These are phyloP conservation scores for Parauchenoglanis ngamensis DNA, from an alignment of 2,797 vertebrate genomes.

Conservation along the genomic window DNA sequence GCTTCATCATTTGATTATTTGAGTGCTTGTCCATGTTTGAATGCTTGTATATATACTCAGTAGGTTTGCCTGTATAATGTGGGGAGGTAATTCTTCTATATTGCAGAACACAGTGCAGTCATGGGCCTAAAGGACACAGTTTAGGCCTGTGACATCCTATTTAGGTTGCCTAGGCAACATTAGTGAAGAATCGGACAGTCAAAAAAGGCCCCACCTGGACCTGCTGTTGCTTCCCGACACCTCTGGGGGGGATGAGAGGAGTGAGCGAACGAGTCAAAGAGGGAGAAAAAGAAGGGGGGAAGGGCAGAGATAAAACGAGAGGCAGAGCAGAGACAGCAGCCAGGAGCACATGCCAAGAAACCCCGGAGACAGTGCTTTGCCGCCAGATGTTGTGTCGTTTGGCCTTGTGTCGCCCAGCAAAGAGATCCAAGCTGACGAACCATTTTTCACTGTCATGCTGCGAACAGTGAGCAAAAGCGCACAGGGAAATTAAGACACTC, in stretches of 20 bases:
- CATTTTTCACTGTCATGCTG: constrained; percentile 67
- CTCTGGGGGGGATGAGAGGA: constrained; percentile 49
- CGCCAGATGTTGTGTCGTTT: constrained; percentile 66
- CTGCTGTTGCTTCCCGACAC: constrained; percentile 45
- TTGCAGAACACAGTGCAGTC: background rate
- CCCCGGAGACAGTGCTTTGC: constrained; percentile 55
- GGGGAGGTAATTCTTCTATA: constrained; percentile 2
- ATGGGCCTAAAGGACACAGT: constrained; percentile 1
- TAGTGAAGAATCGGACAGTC: constrained; percentile 25
- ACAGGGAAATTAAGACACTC: constrained; percentile 61
- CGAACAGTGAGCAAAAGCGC: constrained; percentile 58
- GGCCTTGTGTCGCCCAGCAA: constrained; percentile 56
- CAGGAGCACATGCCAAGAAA: constrained; percentile 61
- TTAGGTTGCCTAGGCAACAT: constrained; percentile 42
- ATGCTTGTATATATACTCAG: background rate
- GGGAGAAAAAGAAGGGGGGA: constrained; percentile 33
- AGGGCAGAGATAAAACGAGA: constrained; percentile 50
- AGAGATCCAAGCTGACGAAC: constrained; percentile 62
- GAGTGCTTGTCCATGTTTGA: background rate
- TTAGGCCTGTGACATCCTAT: constrained; percentile 33
- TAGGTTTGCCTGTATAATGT: constrained; percentile 6
- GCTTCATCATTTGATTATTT: background rate
- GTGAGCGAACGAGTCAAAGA: constrained; percentile 11
- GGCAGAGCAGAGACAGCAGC: constrained; percentile 55
- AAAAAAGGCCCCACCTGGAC: constrained; percentile 47